phyloP scores from a whole-genome alignment of 2,113 vertebrate genomes.

The Cynopterus brachyotis region DNA sequence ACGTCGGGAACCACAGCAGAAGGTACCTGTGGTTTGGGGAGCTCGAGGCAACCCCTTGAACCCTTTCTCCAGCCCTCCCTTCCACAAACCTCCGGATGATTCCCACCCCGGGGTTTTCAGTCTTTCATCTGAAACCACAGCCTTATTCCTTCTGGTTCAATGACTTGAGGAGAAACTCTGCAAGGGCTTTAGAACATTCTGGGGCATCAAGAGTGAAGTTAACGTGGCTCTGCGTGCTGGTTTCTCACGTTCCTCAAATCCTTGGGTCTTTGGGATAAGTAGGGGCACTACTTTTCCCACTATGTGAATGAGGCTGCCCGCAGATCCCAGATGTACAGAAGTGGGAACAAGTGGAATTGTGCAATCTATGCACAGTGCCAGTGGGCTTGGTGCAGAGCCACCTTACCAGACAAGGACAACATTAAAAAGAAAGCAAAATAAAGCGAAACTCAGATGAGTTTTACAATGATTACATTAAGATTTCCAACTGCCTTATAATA shows the following conservation, averaged over 20 bases:
- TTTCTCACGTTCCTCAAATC: not conserved
- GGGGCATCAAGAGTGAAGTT: not conserved
- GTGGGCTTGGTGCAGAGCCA: not conserved
- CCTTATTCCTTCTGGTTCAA: not conserved
- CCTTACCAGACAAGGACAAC: not conserved
- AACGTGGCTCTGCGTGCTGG: rapidly evolving
- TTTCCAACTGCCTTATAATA: not conserved
- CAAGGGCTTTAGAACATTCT: not conserved
- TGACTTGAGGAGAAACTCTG: not conserved
- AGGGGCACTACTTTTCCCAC: not conserved
- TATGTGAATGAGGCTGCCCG: not conserved
- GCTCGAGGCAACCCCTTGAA: rapidly evolving
- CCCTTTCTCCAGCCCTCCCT: not conserved
- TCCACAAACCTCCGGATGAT: not conserved
- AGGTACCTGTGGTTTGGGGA: not conserved
- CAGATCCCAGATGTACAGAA: not conserved
- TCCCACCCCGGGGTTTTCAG: not conserved
- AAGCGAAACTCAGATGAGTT: not conserved
- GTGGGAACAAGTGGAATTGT: rapidly evolving
- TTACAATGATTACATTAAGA: not conserved
- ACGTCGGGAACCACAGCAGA: not conserved
- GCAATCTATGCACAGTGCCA: not conserved
- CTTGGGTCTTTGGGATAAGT: not conserved
- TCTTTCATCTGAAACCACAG: not conserved
- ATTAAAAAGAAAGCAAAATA: not conserved